Evolutionary conservation across 2,797 vertebrate species (phyloP).

Genomic region (Mionectes olivaceus): DNA sequence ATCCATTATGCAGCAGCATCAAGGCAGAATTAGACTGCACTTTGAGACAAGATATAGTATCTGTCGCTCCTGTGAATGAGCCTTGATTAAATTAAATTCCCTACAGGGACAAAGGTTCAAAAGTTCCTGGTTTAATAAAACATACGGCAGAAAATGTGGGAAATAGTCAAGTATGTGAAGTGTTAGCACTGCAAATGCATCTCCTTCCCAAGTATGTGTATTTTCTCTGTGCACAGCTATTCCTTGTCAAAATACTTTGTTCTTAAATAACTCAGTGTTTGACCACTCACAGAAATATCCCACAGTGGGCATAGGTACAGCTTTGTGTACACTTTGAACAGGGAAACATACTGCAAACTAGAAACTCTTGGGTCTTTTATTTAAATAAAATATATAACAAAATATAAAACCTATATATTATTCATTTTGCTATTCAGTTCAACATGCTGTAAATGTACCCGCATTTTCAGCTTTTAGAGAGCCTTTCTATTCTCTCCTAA

Average conservation of each 20-base stretch:
- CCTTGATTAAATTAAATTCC: slow-evolving; percentile 69
- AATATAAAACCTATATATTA: not conserved
- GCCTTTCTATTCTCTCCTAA: not conserved
- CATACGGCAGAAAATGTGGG: slow-evolving; percentile 30
- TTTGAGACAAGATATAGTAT: slow-evolving; percentile 58
- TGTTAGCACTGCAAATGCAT: not conserved
- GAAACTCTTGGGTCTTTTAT: not conserved
- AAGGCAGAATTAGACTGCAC: slow-evolving; percentile 60
- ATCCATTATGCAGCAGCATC: slow-evolving; percentile 66
- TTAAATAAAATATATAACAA: not conserved
- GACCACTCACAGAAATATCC: not conserved
- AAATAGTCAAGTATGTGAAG: slow-evolving; percentile 17
- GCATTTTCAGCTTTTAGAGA: not conserved
- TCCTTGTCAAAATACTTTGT: slow-evolving; percentile 4
- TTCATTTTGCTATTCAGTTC: not conserved
- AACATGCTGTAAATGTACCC: not conserved
- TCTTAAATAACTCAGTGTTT: slow-evolving; percentile 30
- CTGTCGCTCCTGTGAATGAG: slow-evolving; percentile 45
- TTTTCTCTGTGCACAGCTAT: not conserved
- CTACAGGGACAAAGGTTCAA: slow-evolving; percentile 57
- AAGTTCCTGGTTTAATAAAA: slow-evolving; percentile 68
- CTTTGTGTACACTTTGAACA: not conserved
- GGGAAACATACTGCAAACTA: not conserved
- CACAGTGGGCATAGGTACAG: not conserved
- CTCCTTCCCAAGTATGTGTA: not conserved